Evolutionary conservation across 2,113 vertebrate genomes (phyloP).

Genomic region (Mustela lutreola): DNA sequence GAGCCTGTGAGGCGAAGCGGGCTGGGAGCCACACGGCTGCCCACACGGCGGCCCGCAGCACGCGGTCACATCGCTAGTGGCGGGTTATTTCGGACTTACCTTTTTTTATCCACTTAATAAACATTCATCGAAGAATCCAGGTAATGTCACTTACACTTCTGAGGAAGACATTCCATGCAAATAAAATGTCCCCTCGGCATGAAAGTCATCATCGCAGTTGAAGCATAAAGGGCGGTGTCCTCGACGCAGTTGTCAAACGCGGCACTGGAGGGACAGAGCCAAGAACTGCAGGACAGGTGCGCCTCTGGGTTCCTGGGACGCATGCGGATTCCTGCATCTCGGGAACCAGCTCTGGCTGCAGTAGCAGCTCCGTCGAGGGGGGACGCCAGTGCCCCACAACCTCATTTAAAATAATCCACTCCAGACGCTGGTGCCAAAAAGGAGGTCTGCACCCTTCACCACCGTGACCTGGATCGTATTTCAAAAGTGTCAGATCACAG

Average conservation of each 20-base stretch:
- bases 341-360: not conserved
- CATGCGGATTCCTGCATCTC: not conserved
- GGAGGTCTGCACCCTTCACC: slow-evolving; percentile 79
- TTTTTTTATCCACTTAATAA: not conserved
- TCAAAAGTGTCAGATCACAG: slow-evolving; percentile 87
- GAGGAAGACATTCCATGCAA: not conserved
- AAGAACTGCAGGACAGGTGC: not conserved
- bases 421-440: slow-evolving; percentile 86
- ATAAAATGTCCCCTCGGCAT: not conserved
- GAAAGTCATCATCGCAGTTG: not conserved
- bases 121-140: not conserved
- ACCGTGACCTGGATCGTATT: slow-evolving; percentile 83
- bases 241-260: not conserved
- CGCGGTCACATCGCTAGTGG: not conserved
- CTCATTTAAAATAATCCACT: slow-evolving; percentile 85
- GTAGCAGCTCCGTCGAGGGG: slow-evolving; percentile 59
- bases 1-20: rapidly evolving
- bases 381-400: slow-evolving; percentile 76
- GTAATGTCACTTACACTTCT: not conserved
- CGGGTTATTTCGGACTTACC: not conserved
- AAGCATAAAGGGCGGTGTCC: not conserved
- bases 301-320: not conserved
- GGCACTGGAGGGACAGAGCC: not conserved
- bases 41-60: rapidly evolving
- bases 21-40: rapidly evolving